phyloP scores from a whole-genome alignment of 1,140 invertebrate species.

The Pseudomyrmex pallidus region DNA sequence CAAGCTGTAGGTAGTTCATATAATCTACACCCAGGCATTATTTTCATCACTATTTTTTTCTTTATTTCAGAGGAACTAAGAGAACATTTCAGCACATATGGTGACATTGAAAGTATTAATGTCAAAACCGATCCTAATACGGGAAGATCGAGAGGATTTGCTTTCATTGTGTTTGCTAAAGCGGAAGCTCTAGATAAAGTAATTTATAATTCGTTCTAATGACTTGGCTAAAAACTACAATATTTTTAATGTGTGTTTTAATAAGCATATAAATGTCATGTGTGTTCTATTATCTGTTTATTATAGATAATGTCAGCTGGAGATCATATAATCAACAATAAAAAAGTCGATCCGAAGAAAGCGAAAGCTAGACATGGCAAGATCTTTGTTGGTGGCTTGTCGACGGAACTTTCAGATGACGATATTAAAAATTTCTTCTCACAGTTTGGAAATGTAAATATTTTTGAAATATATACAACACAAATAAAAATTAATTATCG shows the following conservation, averaged over 20 bases:
- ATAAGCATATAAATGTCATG: not conserved
- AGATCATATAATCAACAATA: constrained; percentile 96
- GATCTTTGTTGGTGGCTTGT: constrained; percentile 97
- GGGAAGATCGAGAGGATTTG: constrained; percentile 95
- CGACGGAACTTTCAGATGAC: constrained; percentile 95
- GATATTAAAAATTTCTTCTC: constrained; percentile 96
- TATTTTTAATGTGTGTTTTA: constrained; percentile 41
- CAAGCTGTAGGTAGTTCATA: constrained; percentile 59
- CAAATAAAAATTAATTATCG: not conserved
- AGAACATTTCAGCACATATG: constrained; percentile 95
- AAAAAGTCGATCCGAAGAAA: constrained; percentile 97
- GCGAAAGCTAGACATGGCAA: constrained; percentile 96
- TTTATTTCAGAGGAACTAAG: constrained; percentile 93
- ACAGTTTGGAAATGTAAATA: constrained; percentile 94
- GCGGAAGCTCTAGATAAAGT: constrained; percentile 96
- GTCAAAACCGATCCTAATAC: constrained; percentile 96
- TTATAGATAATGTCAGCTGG: constrained; percentile 90
- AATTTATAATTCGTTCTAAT: constrained; percentile 62
- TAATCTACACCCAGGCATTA: constrained; percentile 18
- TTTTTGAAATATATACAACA: not conserved
- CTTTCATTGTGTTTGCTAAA: constrained; percentile 96
- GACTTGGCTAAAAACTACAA: not conserved
- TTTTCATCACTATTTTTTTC: not conserved
- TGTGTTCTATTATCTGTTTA: constrained; percentile 56
- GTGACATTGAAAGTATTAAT: constrained; percentile 96